Conservation (phyloP, 2,113 vertebrate genomes). For the Rousettus leschenaultii region DNA sequence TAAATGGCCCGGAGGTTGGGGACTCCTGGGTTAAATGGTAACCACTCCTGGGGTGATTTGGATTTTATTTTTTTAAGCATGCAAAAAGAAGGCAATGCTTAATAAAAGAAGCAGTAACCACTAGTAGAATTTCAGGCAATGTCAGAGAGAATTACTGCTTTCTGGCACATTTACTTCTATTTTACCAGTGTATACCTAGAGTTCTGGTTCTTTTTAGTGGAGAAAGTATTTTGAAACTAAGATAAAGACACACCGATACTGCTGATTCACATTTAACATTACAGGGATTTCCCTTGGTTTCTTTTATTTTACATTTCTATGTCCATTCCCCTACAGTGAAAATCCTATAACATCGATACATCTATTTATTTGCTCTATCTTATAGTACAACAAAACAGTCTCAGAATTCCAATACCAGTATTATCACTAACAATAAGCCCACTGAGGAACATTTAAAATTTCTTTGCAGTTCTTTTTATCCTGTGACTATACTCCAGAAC, state of each 20-base stretch:
- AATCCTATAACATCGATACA: background rate
- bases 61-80: background rate
- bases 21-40: background rate
- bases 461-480: background rate
- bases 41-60: background rate
- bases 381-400: background rate
- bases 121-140: slow-evolving; percentile 22
- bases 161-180: background rate
- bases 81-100: background rate
- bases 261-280: slow-evolving; percentile 17
- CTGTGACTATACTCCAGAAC: background rate
- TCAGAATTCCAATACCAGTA: background rate
- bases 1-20: background rate
- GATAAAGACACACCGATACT: background rate
- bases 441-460: background rate
- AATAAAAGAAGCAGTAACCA: slow-evolving; percentile 3
- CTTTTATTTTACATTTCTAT: background rate
- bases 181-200: background rate
- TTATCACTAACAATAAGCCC: background rate
- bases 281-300: background rate
- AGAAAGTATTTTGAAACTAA: slow-evolving; percentile 37
- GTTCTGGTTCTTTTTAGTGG: background rate
- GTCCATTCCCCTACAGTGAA: background rate
- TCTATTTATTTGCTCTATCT: background rate
- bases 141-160: background rate